Evolutionary conservation across 1,140 invertebrate species (phyloP).

Genomic region (Brachystomella parvula): DNA sequence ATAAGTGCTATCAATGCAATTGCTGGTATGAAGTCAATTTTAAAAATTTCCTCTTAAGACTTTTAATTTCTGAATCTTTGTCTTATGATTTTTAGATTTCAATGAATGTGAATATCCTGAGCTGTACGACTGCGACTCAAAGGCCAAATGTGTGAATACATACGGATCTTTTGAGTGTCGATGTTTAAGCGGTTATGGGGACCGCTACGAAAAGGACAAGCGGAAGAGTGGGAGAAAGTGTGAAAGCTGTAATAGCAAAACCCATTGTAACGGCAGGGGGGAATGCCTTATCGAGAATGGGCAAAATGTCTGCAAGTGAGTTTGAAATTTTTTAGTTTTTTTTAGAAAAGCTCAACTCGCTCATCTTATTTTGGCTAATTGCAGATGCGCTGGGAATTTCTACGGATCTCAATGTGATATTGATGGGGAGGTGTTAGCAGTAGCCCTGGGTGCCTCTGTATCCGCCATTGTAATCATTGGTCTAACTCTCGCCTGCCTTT

Average conservation of each 20-base stretch:
- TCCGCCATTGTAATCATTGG: slow-evolving; percentile 80
- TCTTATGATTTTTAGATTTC: slow-evolving; percentile 54
- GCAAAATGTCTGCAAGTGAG: slow-evolving; percentile 69
- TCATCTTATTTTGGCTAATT: slow-evolving; percentile 17
- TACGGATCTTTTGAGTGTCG: slow-evolving; percentile 81
- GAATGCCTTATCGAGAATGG: slow-evolving; percentile 66
- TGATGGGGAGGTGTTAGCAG: slow-evolving; percentile 81
- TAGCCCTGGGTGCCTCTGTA: slow-evolving; percentile 78
- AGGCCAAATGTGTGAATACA: slow-evolving; percentile 76
- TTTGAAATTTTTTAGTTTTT: slow-evolving; percentile 27
- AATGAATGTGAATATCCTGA: slow-evolving; percentile 79
- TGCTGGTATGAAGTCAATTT: slow-evolving; percentile 46
- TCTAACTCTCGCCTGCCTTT: slow-evolving; percentile 71
- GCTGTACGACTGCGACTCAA: slow-evolving; percentile 81
- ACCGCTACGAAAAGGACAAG: slow-evolving; percentile 57
- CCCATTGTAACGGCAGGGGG: slow-evolving; percentile 71
- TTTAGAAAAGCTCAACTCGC: not conserved
- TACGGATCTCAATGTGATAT: slow-evolving; percentile 81
- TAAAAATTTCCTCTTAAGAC: not conserved
- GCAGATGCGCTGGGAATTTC: slow-evolving; percentile 71
- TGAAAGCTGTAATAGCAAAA: slow-evolving; percentile 59
- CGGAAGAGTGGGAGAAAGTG: slow-evolving; percentile 63
- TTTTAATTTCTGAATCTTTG: not conserved
- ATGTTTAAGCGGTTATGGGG: slow-evolving; percentile 69
- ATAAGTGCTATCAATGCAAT: slow-evolving; percentile 64